phyloP scores from a whole-genome alignment of 2,797 vertebrate genomes.

The Decapterus maruadsi region DNA sequence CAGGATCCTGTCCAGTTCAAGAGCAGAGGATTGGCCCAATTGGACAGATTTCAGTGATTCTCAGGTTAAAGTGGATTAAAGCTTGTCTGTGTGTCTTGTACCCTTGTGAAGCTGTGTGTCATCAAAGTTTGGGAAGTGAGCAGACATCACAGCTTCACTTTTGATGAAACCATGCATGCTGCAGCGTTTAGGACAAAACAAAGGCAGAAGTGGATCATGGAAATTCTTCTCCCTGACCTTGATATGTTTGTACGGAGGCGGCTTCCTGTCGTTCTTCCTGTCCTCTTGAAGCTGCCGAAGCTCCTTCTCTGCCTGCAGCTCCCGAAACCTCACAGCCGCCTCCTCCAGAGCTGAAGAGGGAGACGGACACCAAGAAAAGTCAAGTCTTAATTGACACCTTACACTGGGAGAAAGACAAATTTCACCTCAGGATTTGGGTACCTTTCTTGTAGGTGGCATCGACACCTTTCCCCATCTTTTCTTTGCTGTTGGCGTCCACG shows the following conservation, averaged over 20 bases:
- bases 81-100: background rate
- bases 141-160: background rate
- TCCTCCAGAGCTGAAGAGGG: constrained; percentile 89
- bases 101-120: background rate
- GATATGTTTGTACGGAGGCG: constrained; percentile 97
- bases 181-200: background rate
- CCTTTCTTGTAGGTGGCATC: constrained; percentile 97
- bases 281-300: constrained; percentile 96
- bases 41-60: background rate
- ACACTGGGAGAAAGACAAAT: background rate
- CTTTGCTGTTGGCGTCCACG: constrained; percentile 97
- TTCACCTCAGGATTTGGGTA: constrained; percentile 61
- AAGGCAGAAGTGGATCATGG: background rate
- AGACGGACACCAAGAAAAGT: background rate
- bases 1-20: background rate
- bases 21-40: background rate
- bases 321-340: constrained; percentile 94
- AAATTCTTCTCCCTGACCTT: constrained; percentile 84
- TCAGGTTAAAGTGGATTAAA: background rate
- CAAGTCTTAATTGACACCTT: background rate
- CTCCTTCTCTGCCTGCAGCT: constrained; percentile 96
- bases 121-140: background rate
- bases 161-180: background rate
- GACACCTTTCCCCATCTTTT: constrained; percentile 97
- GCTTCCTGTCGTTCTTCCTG: constrained; percentile 95